A percentile compares a stretch with the other conserved stretches of the same genome.
Conservation (phyloP, 2,888 invertebrate species). For the Busseola fusca region DNA sequence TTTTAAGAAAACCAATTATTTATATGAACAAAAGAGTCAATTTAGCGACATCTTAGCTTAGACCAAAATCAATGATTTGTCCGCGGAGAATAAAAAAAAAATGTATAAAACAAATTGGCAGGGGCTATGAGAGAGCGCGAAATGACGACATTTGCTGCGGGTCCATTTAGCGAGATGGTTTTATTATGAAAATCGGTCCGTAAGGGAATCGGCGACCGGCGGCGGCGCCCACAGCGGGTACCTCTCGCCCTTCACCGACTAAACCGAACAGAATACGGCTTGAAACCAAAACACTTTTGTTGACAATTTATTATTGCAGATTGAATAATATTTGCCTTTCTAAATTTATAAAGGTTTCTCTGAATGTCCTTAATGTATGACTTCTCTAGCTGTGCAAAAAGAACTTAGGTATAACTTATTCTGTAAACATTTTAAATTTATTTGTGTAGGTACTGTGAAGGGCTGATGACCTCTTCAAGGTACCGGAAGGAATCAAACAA, state of each 20-base stretch:
- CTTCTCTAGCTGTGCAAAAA: background rate
- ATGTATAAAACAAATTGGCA: conserved; percentile 77
- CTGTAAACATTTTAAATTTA: too few species aligned
- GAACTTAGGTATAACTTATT: too few species aligned
- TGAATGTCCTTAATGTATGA: background rate
- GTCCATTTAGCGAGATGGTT: conserved; percentile 81
- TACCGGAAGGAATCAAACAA: too few species aligned
- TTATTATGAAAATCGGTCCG: conserved; percentile 83
- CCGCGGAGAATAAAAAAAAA: conserved; percentile 59
- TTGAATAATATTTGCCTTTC: conserved; percentile 8
- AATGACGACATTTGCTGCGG: conserved; percentile 71
- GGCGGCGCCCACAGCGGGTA: conserved; percentile 17
- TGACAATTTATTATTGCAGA: conserved; percentile 9
- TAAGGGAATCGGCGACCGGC: conserved; percentile 63
- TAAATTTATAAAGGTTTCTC: background rate
- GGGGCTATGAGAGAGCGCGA: conserved; percentile 66
- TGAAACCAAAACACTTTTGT: conserved; percentile 32
- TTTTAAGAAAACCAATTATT: conserved; percentile 11
- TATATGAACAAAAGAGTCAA: background rate
- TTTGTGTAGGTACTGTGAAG: too few species aligned
- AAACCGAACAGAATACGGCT: conserved; percentile 13
- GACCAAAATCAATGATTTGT: conserved; percentile 70
- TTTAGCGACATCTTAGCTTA: conserved; percentile 7
- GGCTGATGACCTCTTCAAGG: too few species aligned
- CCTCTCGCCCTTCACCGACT: conserved; percentile 31